Base-by-base conservation (phyloP, 2,113 vertebrate genomes). In the Cryptotis parvus region DNA sequence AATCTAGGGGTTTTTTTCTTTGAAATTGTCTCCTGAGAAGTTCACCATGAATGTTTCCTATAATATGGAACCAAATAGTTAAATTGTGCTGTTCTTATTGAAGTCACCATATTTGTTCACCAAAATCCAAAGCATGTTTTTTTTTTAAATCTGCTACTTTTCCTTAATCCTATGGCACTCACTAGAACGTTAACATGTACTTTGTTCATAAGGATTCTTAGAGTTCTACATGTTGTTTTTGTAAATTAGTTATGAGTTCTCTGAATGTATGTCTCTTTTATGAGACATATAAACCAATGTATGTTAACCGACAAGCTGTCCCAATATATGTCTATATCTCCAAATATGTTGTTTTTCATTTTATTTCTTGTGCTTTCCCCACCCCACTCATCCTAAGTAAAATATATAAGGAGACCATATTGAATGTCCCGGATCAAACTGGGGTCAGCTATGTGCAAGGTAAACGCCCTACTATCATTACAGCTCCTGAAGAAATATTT, bases 1-100 rank as follows among this genome's bases (percentile, higher is more conserved):
- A 33, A 82, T 6, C 27, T 33, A 31, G 31, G 6, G 18, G 9
- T 70, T 90, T 92, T 80, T 90, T 91, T 76, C 84, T 80, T 69
- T 74, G 24, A 75, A 58, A n/a, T 12, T 22, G 33, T 11, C 35
- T 83, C 15, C 37, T 88, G 9, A 90, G 82, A 68, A 89, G 52
- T 86, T 83, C 33, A 39, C 37, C 68, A 76, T 65, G 24, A 66
- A 12, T 58, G 61, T 83, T n/a, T 77, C 76, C 35, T 33, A 31
- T 33, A 33, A 11, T 72, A 41, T 78, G 33, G 18, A 68, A n/a
- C 1, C 9, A 70, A 29, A 1, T 45, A 63, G 27, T 79, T 72
- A 63, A 37, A 39, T 24, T 79, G 12, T 37, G 9, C 26, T 68
- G n/a, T 73, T 33, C 29, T 94, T 22, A 37, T 33, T 35, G 11